These are phyloP conservation scores for Parascotia fuliginaria DNA, from an alignment of 2,888 invertebrate species.

Conservation along the genomic window DNA sequence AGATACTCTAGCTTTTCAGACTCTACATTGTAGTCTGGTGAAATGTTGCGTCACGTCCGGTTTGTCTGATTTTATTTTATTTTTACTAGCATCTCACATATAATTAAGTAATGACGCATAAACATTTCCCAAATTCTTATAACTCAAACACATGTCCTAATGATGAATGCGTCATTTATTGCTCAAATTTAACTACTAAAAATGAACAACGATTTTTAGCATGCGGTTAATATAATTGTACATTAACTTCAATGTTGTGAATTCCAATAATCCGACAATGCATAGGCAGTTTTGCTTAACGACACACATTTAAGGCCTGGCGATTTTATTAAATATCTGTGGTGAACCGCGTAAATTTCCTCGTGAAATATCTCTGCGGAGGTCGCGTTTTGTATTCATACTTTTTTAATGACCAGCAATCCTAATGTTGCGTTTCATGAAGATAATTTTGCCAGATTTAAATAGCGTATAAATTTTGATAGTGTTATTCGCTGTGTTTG, in stretches of 20 bases:
- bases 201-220: slow-evolving; percentile 20
- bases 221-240: slow-evolving; percentile 47
- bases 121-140: slow-evolving; percentile 10
- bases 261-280: slow-evolving; percentile 62
- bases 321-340: slow-evolving; percentile 72
- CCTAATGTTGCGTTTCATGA: slow-evolving; percentile 4
- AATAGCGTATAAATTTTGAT: neutral
- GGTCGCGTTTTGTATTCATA: slow-evolving; percentile 34
- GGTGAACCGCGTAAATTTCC: slow-evolving; percentile 64
- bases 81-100: neutral
- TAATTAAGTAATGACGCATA: slow-evolving; percentile 21
- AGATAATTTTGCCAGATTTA: neutral
- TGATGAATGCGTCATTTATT: neutral
- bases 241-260: slow-evolving; percentile 49
- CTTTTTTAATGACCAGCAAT: slow-evolving; percentile 38
- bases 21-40: too few relatives aligned
- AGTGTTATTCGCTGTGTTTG: too few relatives aligned
- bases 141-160: slow-evolving; percentile 17
- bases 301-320: slow-evolving; percentile 48
- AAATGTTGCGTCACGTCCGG: too few relatives aligned
- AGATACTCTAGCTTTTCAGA: too few relatives aligned
- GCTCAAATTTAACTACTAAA: slow-evolving; percentile 14
- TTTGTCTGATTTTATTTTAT: too few relatives aligned
- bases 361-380: slow-evolving; percentile 44
- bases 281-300: slow-evolving; percentile 71